Percentiles rank a stretch among this genome's conserved stretches.
Evolutionary conservation across 2,797 vertebrate genomes (phyloP).

Genomic region (Acipenser ruthenus): DNA sequence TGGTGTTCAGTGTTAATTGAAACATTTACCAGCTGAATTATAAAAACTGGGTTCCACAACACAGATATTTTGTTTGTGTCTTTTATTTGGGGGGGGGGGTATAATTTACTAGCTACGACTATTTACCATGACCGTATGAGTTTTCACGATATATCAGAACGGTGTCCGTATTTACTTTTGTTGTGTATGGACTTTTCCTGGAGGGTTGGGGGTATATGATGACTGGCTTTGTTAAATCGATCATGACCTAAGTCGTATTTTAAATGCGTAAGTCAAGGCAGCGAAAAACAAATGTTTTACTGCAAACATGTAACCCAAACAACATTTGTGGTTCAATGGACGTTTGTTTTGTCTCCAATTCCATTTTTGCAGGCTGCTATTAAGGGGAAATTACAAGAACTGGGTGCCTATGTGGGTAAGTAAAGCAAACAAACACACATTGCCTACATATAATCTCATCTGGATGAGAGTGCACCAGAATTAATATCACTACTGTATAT

Average conservation of each 20-base stretch:
- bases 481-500: constrained; percentile 1
- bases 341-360: constrained; percentile 21
- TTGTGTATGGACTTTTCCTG: neutral
- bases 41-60: too few species aligned
- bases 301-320: neutral
- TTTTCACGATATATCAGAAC: neutral
- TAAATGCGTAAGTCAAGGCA: too few species aligned
- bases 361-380: constrained; percentile 57
- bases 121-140: too few species aligned
- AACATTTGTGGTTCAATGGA: constrained; percentile 13
- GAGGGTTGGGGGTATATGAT: too few species aligned
- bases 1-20: too few species aligned
- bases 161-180: neutral
- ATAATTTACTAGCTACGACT: too few species aligned
- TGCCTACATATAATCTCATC: neutral
- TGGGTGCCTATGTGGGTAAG: constrained; percentile 71
- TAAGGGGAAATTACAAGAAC: constrained; percentile 70
- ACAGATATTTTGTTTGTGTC: too few species aligned
- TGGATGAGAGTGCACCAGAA: too few species aligned
- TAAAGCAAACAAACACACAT: constrained; percentile 15
- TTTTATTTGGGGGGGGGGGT: too few species aligned
- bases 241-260: too few species aligned
- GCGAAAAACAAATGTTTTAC: neutral
- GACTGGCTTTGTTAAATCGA: too few species aligned
- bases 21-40: too few species aligned